Evolutionary conservation across 2,113 vertebrate genomes (phyloP).

Genomic region (Smithornis capensis): DNA sequence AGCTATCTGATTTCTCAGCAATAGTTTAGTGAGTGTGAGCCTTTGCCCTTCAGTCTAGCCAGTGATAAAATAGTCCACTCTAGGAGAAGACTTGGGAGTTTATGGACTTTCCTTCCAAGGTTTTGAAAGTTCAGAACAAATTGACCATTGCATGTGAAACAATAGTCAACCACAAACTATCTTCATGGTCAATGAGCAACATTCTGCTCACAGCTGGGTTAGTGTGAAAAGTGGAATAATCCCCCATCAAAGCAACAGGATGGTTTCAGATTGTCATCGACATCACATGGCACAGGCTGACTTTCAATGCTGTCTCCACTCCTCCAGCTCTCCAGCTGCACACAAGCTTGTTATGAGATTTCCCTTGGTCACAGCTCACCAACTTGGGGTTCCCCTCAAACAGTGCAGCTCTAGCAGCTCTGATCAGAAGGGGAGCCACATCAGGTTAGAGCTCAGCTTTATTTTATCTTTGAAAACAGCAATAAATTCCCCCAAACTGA

Average conservation of each 20-base stretch:
- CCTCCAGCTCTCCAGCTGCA: neutral
- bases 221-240: slow-evolving; percentile 3
- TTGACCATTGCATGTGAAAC: neutral
- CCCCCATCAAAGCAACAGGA: neutral
- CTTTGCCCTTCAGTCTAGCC: slow-evolving; percentile 3
- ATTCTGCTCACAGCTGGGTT: neutral
- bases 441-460: neutral
- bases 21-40: neutral
- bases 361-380: neutral
- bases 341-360: neutral
- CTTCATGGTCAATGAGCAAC: neutral
- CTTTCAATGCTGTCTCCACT: neutral
- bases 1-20: slow-evolving; percentile 50
- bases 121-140: slow-evolving; percentile 45
- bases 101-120: neutral
- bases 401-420: neutral
- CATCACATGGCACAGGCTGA: neutral
- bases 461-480: neutral
- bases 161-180: neutral
- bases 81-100: neutral
- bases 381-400: neutral
- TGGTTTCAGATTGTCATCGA: slow-evolving; percentile 14
- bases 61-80: neutral
- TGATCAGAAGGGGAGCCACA: neutral
- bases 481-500: neutral